phyloP scores from a whole-genome alignment of 2,113 vertebrate genomes.

The Daboia siamensis region DNA sequence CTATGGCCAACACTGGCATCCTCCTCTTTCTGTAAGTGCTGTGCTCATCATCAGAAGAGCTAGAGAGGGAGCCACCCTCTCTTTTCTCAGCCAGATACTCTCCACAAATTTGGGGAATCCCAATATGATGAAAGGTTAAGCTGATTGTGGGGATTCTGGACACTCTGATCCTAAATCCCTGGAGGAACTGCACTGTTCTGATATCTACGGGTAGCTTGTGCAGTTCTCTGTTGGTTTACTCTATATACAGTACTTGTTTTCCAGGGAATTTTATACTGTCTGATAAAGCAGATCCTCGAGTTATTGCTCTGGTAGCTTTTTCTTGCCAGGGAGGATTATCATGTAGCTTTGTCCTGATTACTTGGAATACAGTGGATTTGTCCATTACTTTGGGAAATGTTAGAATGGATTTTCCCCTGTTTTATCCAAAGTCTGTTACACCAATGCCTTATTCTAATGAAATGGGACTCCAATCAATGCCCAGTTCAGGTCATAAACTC shows the following conservation, averaged over 20 bases:
- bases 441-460: neutral
- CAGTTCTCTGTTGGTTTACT: neutral
- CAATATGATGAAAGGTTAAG: neutral
- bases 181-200: neutral
- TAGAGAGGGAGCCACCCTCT: neutral
- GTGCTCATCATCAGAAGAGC: neutral
- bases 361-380: neutral
- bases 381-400: neutral
- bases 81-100: neutral
- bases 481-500: neutral
- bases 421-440: neutral
- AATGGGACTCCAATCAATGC: neutral
- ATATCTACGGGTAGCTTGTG: neutral
- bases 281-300: neutral
- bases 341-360: neutral
- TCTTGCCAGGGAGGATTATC: neutral
- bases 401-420: neutral
- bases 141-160: neutral
- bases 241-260: neutral
- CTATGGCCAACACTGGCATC: conserved; percentile 96
- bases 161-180: neutral
- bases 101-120: neutral
- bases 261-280: neutral
- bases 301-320: neutral
- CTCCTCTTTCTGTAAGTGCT: conserved; percentile 94